These are phyloP conservation scores for Proterorhinus semilunaris DNA, from an alignment of 2,113 vertebrate species.

Conservation along the genomic window DNA sequence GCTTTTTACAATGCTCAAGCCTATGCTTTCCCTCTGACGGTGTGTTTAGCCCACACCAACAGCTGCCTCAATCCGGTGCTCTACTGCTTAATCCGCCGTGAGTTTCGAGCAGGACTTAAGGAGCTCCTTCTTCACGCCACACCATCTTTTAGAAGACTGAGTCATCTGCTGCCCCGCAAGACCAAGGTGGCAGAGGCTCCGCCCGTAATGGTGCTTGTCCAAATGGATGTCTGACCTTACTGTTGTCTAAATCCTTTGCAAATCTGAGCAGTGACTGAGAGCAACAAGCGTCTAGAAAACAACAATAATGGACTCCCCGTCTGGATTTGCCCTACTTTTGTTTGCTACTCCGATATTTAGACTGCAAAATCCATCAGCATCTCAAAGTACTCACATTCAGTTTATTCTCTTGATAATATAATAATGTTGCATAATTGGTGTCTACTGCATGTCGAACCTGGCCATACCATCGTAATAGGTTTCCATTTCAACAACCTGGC, in stretches of 20 bases:
- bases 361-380: conserved; percentile 12
- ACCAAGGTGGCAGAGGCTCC: conserved; percentile 75
- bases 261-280: not conserved
- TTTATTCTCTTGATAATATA: conserved; percentile 9
- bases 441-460: conserved; percentile 21
- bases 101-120: conserved; percentile 79
- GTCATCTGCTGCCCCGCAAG: conserved; percentile 64
- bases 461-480: not conserved
- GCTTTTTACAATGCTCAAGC: conserved; percentile 82
- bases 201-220: conserved; percentile 70
- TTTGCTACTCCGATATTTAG: conserved; percentile 14
- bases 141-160: conserved; percentile 65
- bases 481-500: not conserved
- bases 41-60: conserved; percentile 82
- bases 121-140: conserved; percentile 71
- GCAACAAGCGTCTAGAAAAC: conserved; percentile 6
- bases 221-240: conserved; percentile 70
- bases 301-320: conserved; percentile 23
- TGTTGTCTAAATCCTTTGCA: not conserved
- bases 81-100: conserved; percentile 78
- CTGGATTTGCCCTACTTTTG: conserved; percentile 54
- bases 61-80: conserved; percentile 84
- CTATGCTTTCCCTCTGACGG: conserved; percentile 78
- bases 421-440: conserved; percentile 14
- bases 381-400: not conserved